These are phyloP conservation scores for Anorthoa munda DNA, from an alignment of 2,888 invertebrate species.

Conservation along the genomic window DNA sequence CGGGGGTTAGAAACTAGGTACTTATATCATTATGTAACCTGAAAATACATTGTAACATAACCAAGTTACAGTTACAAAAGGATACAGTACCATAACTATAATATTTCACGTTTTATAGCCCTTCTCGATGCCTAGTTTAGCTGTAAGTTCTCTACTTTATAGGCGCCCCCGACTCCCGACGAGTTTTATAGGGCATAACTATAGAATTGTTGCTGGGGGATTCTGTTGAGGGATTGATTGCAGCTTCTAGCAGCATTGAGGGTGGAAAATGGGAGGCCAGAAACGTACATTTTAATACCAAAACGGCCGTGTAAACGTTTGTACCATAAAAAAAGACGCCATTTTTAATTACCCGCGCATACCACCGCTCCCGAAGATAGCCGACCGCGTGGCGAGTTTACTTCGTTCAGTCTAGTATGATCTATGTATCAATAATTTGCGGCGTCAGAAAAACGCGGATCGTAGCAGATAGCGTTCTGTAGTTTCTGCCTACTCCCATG, in stretches of 20 bases:
- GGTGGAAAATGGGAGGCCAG: neutral
- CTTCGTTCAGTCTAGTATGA: too few relatives aligned
- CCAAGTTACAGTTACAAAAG: constrained; percentile 7
- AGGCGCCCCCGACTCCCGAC: constrained; percentile 3
- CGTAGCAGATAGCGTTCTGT: too few relatives aligned
- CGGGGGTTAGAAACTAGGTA: too few relatives aligned
- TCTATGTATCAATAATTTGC: too few relatives aligned
- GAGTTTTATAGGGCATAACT: constrained; percentile 48
- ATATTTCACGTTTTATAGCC: constrained; percentile 47
- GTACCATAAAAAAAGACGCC: too few relatives aligned
- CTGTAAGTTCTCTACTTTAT: constrained; percentile 34
- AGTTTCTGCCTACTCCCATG: too few relatives aligned
- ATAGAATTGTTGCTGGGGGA: constrained; percentile 24
- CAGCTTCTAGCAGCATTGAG: neutral
- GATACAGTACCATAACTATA: constrained; percentile 31
- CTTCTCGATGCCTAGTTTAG: constrained; percentile 43
- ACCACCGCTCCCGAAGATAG: too few relatives aligned
- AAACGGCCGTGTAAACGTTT: too few relatives aligned
- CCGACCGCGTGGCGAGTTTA: too few relatives aligned
- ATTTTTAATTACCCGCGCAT: too few relatives aligned
- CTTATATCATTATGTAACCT: neutral
- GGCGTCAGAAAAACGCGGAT: too few relatives aligned
- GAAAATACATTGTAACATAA: neutral
- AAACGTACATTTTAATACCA: neutral
- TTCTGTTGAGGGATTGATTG: neutral